Conservation (phyloP, 1,140 invertebrate genomes). For the Saccostrea echinata region DNA sequence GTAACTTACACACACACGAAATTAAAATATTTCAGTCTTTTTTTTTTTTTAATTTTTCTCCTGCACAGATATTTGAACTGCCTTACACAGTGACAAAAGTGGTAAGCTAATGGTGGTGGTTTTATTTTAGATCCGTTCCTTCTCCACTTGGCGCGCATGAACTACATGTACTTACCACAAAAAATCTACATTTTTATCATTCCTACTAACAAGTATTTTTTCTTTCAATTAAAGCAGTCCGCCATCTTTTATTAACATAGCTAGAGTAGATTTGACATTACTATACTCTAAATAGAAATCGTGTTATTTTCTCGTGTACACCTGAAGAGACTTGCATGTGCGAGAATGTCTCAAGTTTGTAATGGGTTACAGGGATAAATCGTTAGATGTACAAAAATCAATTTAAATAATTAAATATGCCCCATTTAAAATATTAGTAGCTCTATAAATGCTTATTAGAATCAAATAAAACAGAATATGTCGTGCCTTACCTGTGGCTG, state of each 20-base stretch:
- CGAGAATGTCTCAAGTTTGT: not conserved
- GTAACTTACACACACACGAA: not conserved
- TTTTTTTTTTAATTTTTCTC: not conserved
- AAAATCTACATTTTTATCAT: not conserved
- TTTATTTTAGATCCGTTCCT: not conserved
- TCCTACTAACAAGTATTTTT: not conserved
- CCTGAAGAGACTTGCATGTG: not conserved
- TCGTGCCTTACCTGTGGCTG: not conserved
- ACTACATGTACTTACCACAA: not conserved
- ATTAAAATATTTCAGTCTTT: not conserved
- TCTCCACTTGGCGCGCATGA: not conserved
- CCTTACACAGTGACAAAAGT: constrained; percentile 30
- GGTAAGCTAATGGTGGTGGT: constrained; percentile 12
- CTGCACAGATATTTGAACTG: constrained; percentile 36
- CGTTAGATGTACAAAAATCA: not conserved
- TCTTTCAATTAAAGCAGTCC: not conserved
- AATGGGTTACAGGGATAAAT: not conserved
- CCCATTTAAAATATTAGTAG: not conserved
- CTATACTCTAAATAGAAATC: not conserved
- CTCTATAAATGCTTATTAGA: too few species aligned
- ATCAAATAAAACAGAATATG: too few species aligned
- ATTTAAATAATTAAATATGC: not conserved
- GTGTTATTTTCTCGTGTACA: not conserved
- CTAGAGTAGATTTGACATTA: constrained; percentile 1
- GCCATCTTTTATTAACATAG: not conserved